Conservation (phyloP, 2,797 vertebrate species). For the Uromys caudimaculatus region DNA sequence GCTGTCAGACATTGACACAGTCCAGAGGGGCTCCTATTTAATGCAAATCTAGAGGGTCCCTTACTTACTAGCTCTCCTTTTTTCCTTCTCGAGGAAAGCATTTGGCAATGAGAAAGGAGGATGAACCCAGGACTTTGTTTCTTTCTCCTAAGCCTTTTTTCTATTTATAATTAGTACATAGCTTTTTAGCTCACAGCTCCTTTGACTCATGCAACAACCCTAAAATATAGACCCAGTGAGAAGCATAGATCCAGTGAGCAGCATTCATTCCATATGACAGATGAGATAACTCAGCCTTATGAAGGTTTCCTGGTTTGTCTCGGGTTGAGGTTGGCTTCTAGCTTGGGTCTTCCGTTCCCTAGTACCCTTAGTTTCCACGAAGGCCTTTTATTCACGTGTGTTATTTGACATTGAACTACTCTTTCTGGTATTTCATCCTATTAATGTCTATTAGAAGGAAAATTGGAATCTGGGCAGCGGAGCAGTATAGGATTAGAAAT, state of each 20-base stretch:
- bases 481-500: constrained; percentile 84
- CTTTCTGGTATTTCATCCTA: constrained; percentile 73
- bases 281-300: constrained; percentile 27
- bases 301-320: constrained; percentile 45
- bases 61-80: background rate
- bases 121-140: background rate
- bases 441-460: constrained; percentile 81
- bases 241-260: constrained; percentile 23
- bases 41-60: background rate
- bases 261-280: constrained; percentile 33
- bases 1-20: background rate
- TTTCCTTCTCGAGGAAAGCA: background rate
- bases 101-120: constrained; percentile 12
- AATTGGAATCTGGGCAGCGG: constrained; percentile 80
- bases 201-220: background rate
- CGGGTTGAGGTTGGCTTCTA: background rate
- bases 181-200: background rate
- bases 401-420: constrained; percentile 77
- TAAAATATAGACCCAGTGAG: background rate
- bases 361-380: constrained; percentile 47
- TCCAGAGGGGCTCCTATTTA: background rate
- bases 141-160: background rate
- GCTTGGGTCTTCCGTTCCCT: constrained; percentile 17
- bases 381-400: constrained; percentile 69
- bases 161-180: constrained; percentile 10